Conservation (phyloP, 2,113 vertebrate genomes). For the Rhynchopsitta pachyrhyncha region DNA sequence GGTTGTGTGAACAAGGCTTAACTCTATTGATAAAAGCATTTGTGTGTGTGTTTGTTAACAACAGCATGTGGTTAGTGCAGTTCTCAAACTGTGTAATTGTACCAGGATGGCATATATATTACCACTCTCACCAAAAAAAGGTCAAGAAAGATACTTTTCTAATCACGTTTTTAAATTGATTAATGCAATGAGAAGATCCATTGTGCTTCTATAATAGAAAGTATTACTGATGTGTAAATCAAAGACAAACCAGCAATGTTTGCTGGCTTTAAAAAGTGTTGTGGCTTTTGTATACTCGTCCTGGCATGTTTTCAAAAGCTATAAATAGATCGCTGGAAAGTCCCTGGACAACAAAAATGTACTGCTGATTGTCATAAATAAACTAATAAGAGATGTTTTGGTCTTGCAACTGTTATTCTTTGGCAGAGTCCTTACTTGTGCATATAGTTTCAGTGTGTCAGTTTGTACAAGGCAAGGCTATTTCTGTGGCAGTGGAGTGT, state of each 20-base stretch:
- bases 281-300: constrained; percentile 37
- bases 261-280: constrained; percentile 47
- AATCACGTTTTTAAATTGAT: constrained; percentile 1
- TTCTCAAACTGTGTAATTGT: constrained; percentile 25
- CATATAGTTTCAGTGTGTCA: not conserved
- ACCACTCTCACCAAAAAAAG: not conserved
- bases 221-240: constrained; percentile 15
- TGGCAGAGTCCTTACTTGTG: not conserved
- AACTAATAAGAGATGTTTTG: not conserved
- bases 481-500: not conserved
- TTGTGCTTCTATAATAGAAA: not conserved
- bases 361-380: constrained; percentile 31
- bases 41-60: not conserved
- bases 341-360: constrained; percentile 35
- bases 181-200: not conserved
- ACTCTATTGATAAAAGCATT: not conserved
- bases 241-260: constrained; percentile 46
- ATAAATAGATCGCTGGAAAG: constrained; percentile 63
- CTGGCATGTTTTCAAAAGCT: constrained; percentile 44
- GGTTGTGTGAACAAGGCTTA: not conserved
- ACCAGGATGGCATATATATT: constrained; percentile 2
- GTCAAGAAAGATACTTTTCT: constrained; percentile 3
- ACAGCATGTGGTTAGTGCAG: not conserved
- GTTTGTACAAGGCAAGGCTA: not conserved
- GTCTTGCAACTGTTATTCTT: not conserved